Base-by-base conservation (phyloP, 37 sponge, comb jelly and placozoan species). In the Oopsacas minuta region DNA sequence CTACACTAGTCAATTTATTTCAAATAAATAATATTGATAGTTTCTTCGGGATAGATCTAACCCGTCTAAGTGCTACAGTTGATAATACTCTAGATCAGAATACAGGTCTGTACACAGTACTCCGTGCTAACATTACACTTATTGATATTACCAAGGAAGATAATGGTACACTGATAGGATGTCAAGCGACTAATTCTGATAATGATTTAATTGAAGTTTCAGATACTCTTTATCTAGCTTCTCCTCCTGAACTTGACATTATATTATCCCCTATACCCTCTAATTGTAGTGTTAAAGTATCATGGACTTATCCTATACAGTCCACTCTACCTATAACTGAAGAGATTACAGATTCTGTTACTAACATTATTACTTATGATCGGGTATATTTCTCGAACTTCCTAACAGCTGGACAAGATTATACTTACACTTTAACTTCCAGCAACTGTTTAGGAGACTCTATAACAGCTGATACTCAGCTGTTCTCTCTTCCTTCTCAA, bases 51-150 rank as follows among this genome's bases (percentile, higher is more conserved):
- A 3, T 61, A 3, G 75, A 61, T n/a, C 30, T 61, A 34, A 32
- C 75, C 75, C 75, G 75, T 25, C 22, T 61, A 5, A 61, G 75
- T 61, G 75, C 75, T 25, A 61, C 75, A 61, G 75, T 61, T 61
- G 30, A 61, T 61, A 61, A 61, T 61, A 61, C 75, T n/a, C 75
- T 25, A 20, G 28, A 25, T 25, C 75, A 25, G 28, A 61, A 61
- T n/a, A 12, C 7, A 7, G 30, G 20, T 12, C 5, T 61, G 22
- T 61, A 25, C 28, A 61, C 28, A 32, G 30, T 3, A 32, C 75
- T 61, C 75, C 20, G 75, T 25, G 20, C 75, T n/a, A 61, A 10
- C 75, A 61, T 61, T 61, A 61, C 75, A 32, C 75, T 61, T 12
- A 12, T 61, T 12, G 28, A 61, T 61, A 61, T 61, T 20, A 25